Evolutionary conservation across 2,113 vertebrate genomes (phyloP).

Genomic region (Piaya cayana): DNA sequence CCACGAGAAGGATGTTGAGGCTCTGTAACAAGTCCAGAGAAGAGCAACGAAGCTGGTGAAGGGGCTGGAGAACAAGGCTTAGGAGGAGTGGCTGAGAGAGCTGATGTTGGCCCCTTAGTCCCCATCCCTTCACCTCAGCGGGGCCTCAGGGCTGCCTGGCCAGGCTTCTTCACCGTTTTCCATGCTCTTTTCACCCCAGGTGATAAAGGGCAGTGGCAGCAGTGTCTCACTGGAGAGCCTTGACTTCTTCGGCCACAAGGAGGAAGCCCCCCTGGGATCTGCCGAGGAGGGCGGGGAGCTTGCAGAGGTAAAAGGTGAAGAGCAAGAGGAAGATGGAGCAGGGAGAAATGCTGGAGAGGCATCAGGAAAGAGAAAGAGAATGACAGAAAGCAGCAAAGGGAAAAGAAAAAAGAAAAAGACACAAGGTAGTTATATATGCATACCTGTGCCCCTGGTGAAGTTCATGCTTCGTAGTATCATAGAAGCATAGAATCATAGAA

Average conservation of each 20-base stretch:
- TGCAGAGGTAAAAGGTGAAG: background rate
- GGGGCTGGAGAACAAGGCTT: no score
- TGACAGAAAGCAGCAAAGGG: background rate
- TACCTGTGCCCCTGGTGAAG: rapidly evolving
- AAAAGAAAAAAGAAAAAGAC: slow-evolving; percentile 65
- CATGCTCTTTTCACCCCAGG: slow-evolving; percentile 4
- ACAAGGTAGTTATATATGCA: background rate
- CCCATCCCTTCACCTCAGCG: rapidly evolving
- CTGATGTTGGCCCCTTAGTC: rapidly evolving
- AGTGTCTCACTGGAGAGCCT: slow-evolving; percentile 23
- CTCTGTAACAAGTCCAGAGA: no score
- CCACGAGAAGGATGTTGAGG: no score
- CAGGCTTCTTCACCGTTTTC: rapidly evolving
- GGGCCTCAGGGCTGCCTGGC: background rate
- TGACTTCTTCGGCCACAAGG: slow-evolving; percentile 73
- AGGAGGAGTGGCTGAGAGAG: no score
- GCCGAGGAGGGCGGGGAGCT: background rate
- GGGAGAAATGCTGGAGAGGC: rapidly evolving
- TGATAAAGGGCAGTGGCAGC: slow-evolving; percentile 54
- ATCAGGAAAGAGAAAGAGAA: slow-evolving; percentile 64
- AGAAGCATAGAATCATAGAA: no score
- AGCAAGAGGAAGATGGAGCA: background rate
- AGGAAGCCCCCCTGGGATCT: background rate
- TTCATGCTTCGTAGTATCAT: background rate
- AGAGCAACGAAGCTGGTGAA: no score